Evolutionary conservation across 1,140 invertebrate genomes (phyloP).

Genomic region (Rhopalosiphum padi): DNA sequence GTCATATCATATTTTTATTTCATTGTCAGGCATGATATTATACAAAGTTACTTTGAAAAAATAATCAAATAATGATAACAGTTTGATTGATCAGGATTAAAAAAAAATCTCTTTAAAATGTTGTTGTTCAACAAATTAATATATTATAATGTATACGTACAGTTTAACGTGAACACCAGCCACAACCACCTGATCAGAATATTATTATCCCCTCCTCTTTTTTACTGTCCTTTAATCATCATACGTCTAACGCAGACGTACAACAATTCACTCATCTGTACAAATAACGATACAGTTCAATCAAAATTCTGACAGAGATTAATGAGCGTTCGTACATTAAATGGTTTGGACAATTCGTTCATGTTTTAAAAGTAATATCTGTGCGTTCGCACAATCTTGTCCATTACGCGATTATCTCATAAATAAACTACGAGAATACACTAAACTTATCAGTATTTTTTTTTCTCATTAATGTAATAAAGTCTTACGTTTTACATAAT

Average conservation of each 20-base stretch:
- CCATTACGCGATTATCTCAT: background rate
- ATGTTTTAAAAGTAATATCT: background rate
- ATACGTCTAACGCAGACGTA: background rate
- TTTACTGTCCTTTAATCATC: slow-evolving; percentile 4
- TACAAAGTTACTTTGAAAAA: background rate
- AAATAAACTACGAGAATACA: background rate
- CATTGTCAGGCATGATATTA: background rate
- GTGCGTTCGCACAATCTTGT: background rate
- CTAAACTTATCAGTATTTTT: background rate
- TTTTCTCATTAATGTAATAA: background rate
- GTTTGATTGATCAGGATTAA: background rate
- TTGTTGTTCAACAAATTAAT: background rate
- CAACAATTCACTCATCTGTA: slow-evolving; percentile 48
- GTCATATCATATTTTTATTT: background rate
- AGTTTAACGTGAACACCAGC: too few relatives aligned
- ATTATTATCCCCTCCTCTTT: background rate
- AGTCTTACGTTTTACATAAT: background rate
- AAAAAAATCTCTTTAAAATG: background rate
- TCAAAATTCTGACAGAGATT: slow-evolving; percentile 54
- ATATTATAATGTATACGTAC: background rate
- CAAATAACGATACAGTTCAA: slow-evolving; percentile 49
- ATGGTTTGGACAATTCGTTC: background rate
- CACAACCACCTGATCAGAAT: background rate
- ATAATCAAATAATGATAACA: background rate
- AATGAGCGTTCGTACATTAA: background rate